These are phyloP conservation scores for Casuarius casuarius DNA, from an alignment of 2,113 vertebrate genomes.

Conservation along the genomic window DNA sequence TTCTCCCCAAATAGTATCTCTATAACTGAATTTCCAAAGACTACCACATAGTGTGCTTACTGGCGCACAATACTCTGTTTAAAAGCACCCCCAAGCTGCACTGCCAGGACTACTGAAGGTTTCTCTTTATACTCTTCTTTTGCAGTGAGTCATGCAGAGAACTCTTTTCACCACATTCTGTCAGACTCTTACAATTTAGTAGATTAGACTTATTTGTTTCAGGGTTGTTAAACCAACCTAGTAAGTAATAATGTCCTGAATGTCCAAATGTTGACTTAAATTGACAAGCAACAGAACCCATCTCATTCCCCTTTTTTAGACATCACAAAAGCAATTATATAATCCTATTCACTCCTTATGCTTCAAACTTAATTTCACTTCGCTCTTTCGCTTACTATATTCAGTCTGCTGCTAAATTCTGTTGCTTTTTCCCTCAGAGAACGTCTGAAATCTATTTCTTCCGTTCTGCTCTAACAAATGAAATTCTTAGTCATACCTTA, in stretches of 20 bases:
- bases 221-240: background rate
- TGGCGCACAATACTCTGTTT: background rate
- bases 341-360: background rate
- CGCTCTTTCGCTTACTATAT: background rate
- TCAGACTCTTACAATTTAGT: background rate
- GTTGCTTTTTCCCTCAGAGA: background rate
- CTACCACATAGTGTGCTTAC: fast-evolving
- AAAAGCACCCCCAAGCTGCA: background rate
- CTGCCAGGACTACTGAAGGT: background rate
- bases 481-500: background rate
- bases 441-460: background rate
- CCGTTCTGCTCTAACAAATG: background rate
- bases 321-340: background rate
- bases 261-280: background rate
- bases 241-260: background rate
- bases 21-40: background rate
- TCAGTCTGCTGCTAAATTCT: background rate
- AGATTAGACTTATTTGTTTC: background rate
- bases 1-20: background rate
- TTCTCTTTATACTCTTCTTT: background rate
- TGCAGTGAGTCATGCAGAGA: background rate
- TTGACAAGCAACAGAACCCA: background rate
- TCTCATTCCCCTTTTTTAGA: background rate
- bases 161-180: background rate
- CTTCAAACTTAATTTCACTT: background rate